Evolutionary conservation across 1,140 invertebrate species (phyloP), one percentile per base, ranked within the genome.

Genomic region (Nomia melanderi): DNA sequence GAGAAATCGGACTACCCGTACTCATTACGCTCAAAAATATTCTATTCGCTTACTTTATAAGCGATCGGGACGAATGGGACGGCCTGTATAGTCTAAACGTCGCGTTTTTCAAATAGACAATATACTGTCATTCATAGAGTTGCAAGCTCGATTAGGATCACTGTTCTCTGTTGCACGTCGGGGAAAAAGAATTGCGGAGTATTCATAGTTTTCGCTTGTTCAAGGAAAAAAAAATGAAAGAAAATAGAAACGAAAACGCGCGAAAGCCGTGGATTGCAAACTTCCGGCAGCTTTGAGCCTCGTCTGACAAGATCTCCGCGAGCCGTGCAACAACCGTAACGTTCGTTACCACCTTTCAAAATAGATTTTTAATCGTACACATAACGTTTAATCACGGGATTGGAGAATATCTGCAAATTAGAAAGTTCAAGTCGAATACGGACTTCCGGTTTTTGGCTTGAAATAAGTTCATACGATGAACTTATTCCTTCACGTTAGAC

Each of bases 211-310:
- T 14, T 41, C 11, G 9, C 9, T 41, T 4, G 5, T 47, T 47
- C 14, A 14, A 47, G 2, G 6, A 47, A 4, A 4, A 47, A 20
- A 47, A 36, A 36, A n/a, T n/a, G n/a, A n/a, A n/a, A 17, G n/a
- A 33, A 20, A 54, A 44, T 44, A 29, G 67, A 71, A 47, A 71
- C 14, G 8, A 60, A 71, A 62, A 62, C 25, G 20, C 25, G 20
- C n/a, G 57, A 50, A 36, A 25, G 12, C 3, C 27, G 29, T 14
- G 29, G 59, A 33, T 47, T 47, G 29, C 69, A 12, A 50, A 50
- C 23, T 50, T 72, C 39, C 57, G 41, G 56, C 17, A 36, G 41
- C 1, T 60, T 71, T 33, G 23, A 56, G 23, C 25, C 53, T 71
- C 8, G 20, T 31, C 39, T n/a, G 36, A 70, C 57, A 41, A 17